phyloP scores from a whole-genome alignment of 2,797 vertebrate genomes.

The Enteromius viviparus region DNA sequence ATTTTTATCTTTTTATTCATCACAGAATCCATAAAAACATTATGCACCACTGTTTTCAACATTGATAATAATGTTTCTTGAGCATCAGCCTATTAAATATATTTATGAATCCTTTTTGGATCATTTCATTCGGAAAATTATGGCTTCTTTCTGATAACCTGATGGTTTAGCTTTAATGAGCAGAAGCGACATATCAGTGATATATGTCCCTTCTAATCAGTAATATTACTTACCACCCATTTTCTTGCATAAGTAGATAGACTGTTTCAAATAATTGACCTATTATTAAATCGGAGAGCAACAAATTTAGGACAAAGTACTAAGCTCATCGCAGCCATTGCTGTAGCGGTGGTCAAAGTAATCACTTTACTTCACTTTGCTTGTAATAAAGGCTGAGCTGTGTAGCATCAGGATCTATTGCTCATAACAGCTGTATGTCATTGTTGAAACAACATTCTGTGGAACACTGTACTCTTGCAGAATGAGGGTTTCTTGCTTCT shows the following conservation, averaged over 20 bases:
- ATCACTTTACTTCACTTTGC: conserved; percentile 5
- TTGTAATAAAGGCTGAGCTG: conserved; percentile 33
- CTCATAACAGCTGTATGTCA: conserved; percentile 40
- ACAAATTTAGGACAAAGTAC: background rate
- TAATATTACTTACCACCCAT: background rate
- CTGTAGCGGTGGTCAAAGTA: background rate
- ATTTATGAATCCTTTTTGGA: background rate
- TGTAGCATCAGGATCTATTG: conserved; percentile 20
- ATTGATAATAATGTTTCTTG: background rate
- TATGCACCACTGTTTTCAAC: background rate
- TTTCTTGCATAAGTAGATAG: background rate
- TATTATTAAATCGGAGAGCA: conserved; percentile 18
- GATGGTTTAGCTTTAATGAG: background rate
- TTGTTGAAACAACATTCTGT: conserved; percentile 32
- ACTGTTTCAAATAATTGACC: conserved; percentile 12
- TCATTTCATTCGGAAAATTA: no score
- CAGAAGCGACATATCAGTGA: background rate
- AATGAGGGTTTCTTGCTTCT: conserved; percentile 10
- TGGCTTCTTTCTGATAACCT: no score
- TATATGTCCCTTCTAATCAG: no score
- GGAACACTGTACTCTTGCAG: background rate
- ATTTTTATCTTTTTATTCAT: background rate
- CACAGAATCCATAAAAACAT: background rate
- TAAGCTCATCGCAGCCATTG: background rate
- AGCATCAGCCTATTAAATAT: background rate